Evolutionary conservation across 2,797 vertebrate species (phyloP), one percentile per base, ranked within the genome.

Genomic region (Scolopax rusticola): DNA sequence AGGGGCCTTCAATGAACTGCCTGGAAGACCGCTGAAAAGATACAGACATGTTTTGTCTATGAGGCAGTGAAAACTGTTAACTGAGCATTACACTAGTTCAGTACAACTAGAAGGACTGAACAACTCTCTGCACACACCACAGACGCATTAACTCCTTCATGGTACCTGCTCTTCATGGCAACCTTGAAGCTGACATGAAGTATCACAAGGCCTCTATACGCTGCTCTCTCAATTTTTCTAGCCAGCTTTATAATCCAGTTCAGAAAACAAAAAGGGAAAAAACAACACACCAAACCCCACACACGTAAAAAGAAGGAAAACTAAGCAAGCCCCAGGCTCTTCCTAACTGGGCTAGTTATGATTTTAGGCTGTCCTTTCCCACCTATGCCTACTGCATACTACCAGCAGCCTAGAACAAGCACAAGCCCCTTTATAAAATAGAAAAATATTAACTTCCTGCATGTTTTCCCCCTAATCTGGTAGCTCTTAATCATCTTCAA

Each of bases 1-100:
- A 98, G 17, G 99, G 99, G 9, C 99, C 99, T 30, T 99, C 99
- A n/a, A 97, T 74, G 36, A 98, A 99, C 95, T 99, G 98, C 95
- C 99, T 98, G 21, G 99, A 99, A 75, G 99, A 99, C 45, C 99
- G 99, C 99, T 99, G 96, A 27, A 71, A 93, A 95, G 48, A 94
- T 2, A 86, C 2, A 32, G 30, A 33, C 4, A 59, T 12, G 15
- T 8, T 27, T 47, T 47, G 50, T 33, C 18, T 50, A 6, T 14
- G 6, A 59, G 40, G 59, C 60, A 89, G 65, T 45, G 45, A 21
- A 38, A 3, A 8, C 32, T 33, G 32, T 17, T 32, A 54, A 8
- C 28, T 28, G 12, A 5, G 15, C 12, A 3, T 25, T 28, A 4
- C 3, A 20, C 4, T 28, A 53, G 33, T 3, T 12, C 41, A 23